phyloP scores from a whole-genome alignment of 1,140 invertebrate species.

The Bicyclus anynana region DNA sequence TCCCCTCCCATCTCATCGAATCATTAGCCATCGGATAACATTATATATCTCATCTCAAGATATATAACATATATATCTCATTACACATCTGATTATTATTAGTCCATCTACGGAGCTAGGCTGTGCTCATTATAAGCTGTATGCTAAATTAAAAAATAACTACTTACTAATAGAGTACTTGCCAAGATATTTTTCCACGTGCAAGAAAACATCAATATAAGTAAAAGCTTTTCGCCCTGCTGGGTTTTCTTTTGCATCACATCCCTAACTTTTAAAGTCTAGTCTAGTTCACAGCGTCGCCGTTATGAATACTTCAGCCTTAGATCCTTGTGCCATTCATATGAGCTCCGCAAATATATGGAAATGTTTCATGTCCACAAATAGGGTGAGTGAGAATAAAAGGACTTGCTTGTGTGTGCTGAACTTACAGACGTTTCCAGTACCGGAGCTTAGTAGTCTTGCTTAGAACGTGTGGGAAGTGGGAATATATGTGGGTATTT shows the following conservation, averaged over 20 bases:
- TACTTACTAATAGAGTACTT: too few relatives aligned
- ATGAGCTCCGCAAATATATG: constrained; percentile 11
- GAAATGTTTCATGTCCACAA: constrained; percentile 23
- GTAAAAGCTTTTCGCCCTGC: not conserved
- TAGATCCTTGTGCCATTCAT: constrained; percentile 23
- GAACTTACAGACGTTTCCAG: not conserved
- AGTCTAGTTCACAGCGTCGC: constrained; percentile 16
- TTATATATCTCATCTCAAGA: too few relatives aligned
- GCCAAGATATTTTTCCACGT: too few relatives aligned
- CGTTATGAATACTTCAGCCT: constrained; percentile 23
- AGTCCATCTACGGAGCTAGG: too few relatives aligned
- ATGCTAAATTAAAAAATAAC: too few relatives aligned
- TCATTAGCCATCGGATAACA: too few relatives aligned
- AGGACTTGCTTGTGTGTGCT: constrained; percentile 8
- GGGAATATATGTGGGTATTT: too few relatives aligned
- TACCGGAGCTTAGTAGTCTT: not conserved
- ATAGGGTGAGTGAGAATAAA: constrained; percentile 14
- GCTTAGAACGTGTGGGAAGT: not conserved
- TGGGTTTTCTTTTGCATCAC: constrained; percentile 7
- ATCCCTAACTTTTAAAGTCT: constrained; percentile 21
- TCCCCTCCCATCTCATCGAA: too few relatives aligned
- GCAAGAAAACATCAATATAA: too few relatives aligned
- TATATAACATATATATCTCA: too few relatives aligned
- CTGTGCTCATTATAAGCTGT: too few relatives aligned
- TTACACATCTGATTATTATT: too few relatives aligned